A percentile compares a stretch with the other conserved stretches of the same genome.
Conservation (phyloP, 2,797 vertebrate genomes). For the Varecia variegata region DNA sequence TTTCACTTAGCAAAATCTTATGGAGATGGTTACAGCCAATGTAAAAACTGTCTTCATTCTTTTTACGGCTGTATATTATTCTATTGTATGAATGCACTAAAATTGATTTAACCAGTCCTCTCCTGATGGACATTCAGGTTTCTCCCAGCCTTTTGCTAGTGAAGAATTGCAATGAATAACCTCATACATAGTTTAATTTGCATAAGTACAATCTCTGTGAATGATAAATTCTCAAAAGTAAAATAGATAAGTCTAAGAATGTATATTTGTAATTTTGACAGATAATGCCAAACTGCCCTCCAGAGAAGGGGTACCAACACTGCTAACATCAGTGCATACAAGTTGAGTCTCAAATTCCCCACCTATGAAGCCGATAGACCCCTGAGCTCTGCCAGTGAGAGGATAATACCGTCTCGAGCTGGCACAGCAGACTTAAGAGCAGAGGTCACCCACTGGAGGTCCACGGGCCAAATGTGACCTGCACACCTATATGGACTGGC, state of each 20-base stretch:
- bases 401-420: accelerated
- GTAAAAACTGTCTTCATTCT: neutral
- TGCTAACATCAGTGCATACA: neutral
- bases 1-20: neutral
- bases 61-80: neutral
- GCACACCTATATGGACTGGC: neutral
- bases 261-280: neutral
- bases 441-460: neutral
- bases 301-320: neutral
- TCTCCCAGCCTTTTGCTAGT: neutral
- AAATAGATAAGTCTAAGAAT: neutral
- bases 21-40: neutral
- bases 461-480: neutral
- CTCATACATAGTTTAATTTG: neutral
- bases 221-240: neutral
- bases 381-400: neutral
- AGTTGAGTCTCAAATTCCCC: neutral
- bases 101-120: neutral
- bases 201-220: neutral
- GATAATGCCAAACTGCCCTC: neutral
- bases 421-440: neutral
- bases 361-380: neutral
- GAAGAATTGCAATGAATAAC: neutral
- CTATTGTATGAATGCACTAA: neutral
- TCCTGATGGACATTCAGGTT: neutral